These are phyloP conservation scores for Chironomus tepperi DNA, from an alignment of 1,140 invertebrate species.

Conservation along the genomic window DNA sequence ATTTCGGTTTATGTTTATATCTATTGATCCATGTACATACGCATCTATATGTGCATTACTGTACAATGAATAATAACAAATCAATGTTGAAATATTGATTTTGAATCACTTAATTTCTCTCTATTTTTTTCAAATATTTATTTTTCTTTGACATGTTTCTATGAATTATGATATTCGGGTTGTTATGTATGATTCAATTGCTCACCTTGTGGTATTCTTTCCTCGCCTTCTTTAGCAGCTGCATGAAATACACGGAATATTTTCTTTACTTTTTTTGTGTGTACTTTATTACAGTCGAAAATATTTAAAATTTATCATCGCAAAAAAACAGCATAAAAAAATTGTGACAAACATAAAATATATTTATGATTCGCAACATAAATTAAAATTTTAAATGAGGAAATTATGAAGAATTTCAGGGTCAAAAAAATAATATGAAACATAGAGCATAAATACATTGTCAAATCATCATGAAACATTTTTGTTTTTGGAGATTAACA, in stretches of 20 bases:
- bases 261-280: slow-evolving; percentile 24
- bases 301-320: neutral
- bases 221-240: slow-evolving; percentile 57
- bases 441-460: neutral
- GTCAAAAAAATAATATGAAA: neutral
- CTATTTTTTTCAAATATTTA: neutral
- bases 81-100: neutral
- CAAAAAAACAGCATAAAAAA: too few relatives aligned
- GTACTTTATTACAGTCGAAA: neutral
- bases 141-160: neutral
- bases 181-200: slow-evolving; percentile 23
- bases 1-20: slow-evolving; percentile 18
- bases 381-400: neutral
- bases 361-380: too few relatives aligned
- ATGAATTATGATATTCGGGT: neutral
- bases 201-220: slow-evolving; percentile 56
- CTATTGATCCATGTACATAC: slow-evolving; percentile 9
- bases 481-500: neutral
- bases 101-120: neutral
- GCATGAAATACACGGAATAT: slow-evolving; percentile 26
- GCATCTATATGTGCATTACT: neutral
- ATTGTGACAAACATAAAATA: too few relatives aligned
- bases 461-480: too few relatives aligned
- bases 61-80: neutral
- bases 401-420: neutral